Evolutionary conservation across 2,797 vertebrate genomes (phyloP).

Genomic region (Labeo calbasu): DNA sequence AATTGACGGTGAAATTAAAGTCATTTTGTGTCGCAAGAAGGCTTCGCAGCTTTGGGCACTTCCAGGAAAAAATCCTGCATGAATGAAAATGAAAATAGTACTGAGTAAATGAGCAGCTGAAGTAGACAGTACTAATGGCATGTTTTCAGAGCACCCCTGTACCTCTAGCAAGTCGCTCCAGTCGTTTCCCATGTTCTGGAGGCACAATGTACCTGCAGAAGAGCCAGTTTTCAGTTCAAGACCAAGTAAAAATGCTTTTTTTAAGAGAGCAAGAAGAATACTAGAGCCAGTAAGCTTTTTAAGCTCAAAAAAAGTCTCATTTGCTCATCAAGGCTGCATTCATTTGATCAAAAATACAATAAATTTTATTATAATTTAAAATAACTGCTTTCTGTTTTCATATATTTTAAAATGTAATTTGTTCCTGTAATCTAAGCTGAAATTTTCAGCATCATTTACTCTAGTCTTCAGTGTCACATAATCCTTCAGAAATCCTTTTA

Average conservation of each 20-base stretch:
- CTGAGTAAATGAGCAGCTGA: background rate
- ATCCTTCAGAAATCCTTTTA: background rate
- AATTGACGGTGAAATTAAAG: constrained; percentile 95
- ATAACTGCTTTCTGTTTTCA: background rate
- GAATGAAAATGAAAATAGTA: background rate
- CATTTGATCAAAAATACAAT: background rate
- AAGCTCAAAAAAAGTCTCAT: background rate
- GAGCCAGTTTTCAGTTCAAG: background rate
- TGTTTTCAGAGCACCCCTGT: constrained; percentile 44
- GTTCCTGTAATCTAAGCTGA: background rate
- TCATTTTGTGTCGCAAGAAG: constrained; percentile 98
- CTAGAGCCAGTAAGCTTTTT: background rate
- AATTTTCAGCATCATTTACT: background rate
- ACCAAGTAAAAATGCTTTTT: background rate
- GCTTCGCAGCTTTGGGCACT: constrained; percentile 97
- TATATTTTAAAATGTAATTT: background rate
- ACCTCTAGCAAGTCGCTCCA: constrained; percentile 97
- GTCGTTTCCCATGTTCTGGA: constrained; percentile 92
- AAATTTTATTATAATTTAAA: no score
- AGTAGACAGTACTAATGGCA: background rate
- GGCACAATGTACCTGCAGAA: constrained; percentile 90
- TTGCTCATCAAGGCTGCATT: background rate
- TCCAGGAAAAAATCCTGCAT: constrained; percentile 94
- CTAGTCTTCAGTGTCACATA: background rate
- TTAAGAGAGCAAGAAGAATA: background rate